A percentile compares a stretch with the other conserved stretches of the same genome.
Conservation (phyloP, 2,113 vertebrate species). For the Ailurus styani region DNA sequence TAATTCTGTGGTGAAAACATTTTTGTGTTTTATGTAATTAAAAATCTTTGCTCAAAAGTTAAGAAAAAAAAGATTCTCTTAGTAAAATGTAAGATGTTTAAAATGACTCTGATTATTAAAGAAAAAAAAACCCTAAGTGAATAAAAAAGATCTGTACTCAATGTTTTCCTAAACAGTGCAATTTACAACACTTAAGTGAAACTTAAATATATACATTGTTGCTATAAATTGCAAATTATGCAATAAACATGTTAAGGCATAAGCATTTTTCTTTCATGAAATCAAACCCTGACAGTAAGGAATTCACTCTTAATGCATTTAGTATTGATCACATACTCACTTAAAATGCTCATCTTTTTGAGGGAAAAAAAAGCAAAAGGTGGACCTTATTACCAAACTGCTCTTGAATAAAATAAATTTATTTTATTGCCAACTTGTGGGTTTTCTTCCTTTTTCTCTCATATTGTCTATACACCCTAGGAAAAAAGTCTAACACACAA, state of each 20-base stretch:
- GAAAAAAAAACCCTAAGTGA: neutral
- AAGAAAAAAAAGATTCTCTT: neutral
- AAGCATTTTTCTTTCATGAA: conserved; percentile 46
- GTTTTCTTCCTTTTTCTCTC: neutral
- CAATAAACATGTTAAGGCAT: conserved; percentile 4
- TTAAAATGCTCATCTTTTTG: conserved; percentile 17
- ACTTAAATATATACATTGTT: conserved; percentile 45
- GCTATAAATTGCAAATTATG: conserved; percentile 40
- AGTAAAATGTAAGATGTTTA: neutral
- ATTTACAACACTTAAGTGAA: conserved; percentile 51
- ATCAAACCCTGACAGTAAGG: neutral
- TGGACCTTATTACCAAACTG: neutral
- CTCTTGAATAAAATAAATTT: neutral
- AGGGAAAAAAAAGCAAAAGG: neutral
- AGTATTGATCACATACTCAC: neutral
- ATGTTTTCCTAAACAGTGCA: conserved; percentile 13
- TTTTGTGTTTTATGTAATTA: neutral
- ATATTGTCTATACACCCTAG: neutral
- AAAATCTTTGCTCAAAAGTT: conserved; percentile 27
- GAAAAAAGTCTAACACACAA: neutral
- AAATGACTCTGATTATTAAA: neutral
- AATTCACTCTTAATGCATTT: neutral
- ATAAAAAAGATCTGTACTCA: conserved; percentile 4
- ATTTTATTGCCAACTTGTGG: neutral
- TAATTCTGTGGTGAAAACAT: neutral